A percentile compares a stretch with the other conserved stretches of the same genome.
Conservation (phyloP, 1,140 invertebrate genomes). For the Hyles euphorbiae region DNA sequence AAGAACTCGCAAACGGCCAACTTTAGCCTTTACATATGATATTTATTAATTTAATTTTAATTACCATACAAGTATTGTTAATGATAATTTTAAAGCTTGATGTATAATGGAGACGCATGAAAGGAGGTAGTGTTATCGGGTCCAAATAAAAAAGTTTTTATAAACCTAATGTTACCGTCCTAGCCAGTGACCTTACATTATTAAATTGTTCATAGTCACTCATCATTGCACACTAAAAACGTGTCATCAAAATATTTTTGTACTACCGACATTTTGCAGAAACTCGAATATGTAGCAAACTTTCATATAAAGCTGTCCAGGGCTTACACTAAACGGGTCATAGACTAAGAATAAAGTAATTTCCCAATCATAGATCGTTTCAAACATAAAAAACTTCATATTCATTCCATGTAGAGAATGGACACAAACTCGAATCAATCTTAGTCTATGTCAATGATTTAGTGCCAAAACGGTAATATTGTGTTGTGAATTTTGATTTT, state of each 20-base stretch:
- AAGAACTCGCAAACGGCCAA: conserved; percentile 45
- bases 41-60: conserved; percentile 40
- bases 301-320: background rate
- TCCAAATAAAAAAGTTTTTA: conserved; percentile 36
- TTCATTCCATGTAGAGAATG: background rate
- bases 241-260: conserved; percentile 31
- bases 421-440: conserved; percentile 5
- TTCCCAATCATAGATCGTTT: conserved; percentile 1
- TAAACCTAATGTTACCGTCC: conserved; percentile 54
- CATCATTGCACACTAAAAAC: conserved; percentile 10
- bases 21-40: conserved; percentile 27
- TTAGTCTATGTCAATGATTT: conserved; percentile 39
- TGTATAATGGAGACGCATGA: conserved; percentile 44
- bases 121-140: conserved; percentile 45
- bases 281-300: conserved; percentile 31
- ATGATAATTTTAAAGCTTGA: conserved; percentile 51
- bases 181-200: conserved; percentile 45
- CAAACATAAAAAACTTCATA: background rate
- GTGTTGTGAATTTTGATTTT: conserved; percentile 42
- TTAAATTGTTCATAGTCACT: conserved; percentile 1
- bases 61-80: conserved; percentile 67
- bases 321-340: conserved; percentile 28
- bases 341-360: conserved; percentile 27
- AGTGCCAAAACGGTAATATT: conserved; percentile 52
- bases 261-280: conserved; percentile 23